Evolutionary conservation across 1,140 invertebrate genomes (phyloP), one percentile per base, ranked within the genome.

Genomic region (Orius insidiosus): DNA sequence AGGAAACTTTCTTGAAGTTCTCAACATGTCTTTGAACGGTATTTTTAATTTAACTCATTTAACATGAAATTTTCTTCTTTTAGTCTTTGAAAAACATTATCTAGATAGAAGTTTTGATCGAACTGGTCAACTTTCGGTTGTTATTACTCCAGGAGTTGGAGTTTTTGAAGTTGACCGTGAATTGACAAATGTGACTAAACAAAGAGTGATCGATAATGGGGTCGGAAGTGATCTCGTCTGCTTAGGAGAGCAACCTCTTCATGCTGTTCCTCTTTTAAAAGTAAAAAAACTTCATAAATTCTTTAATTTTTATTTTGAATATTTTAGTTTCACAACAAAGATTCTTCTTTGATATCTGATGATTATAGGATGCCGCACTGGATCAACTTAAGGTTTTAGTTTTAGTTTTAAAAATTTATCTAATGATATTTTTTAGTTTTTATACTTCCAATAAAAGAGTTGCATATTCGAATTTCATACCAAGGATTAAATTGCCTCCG

Each of bases 341-440:
- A 87, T 59, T 80, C 76, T 34, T 76, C 78, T 19, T 61, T 81
- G 4, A 83, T 82, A 54, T 77, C 81, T 9, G 89, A 95, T 62
- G 89, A 95, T 59, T 97, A 93, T 60, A 94, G 89, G 47, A 92
- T 97, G 76, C 92, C 93, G n/a, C 92, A 97, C 66, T 97, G 92
- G 93, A 95, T 96, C 48, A 96, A 96, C 66, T 72, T 93, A 46
- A 93, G 71, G 70, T 72, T 54, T 50, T n/a, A n/a, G 39, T 34
- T 24, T 9, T 11, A 5, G 13, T 15, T 4, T 5, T 3, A 13
- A n/a, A n/a, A 15, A 15, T 5, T 6, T 6, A 40, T 11, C 3
- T 44, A 24, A 44, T 44, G n/a, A n/a, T 56, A 55, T 49, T 41
- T 62, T 63, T 56, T 55, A 75, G 89, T 55, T 97, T 95, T 61